These are phyloP conservation scores for Ageneiosus marmoratus DNA, from an alignment of 2,113 vertebrate species.

Conservation along the genomic window DNA sequence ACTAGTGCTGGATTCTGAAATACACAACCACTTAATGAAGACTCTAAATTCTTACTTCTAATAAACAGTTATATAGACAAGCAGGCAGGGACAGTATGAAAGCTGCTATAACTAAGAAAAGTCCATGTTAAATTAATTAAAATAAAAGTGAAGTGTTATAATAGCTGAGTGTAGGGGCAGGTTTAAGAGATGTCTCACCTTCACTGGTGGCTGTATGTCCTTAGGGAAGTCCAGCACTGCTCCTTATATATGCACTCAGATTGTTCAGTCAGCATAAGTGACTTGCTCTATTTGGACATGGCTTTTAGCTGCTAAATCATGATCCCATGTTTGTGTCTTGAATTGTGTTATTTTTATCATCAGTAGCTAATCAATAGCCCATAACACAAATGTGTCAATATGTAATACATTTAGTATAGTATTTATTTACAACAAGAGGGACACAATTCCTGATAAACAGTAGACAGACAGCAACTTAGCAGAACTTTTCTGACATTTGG, in stretches of 20 bases:
- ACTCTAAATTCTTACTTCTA: neutral
- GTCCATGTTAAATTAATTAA: constrained; percentile 2
- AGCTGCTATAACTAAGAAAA: neutral
- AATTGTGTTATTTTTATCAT: constrained; percentile 46
- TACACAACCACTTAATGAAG: neutral
- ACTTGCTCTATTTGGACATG: constrained; percentile 65
- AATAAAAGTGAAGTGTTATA: neutral
- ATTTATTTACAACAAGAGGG: neutral
- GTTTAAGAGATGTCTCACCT: constrained; percentile 59
- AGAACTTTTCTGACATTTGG: neutral
- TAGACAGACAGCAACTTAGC: too few species aligned
- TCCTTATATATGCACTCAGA: constrained; percentile 66
- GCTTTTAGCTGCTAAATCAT: constrained; percentile 34
- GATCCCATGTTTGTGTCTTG: constrained; percentile 47
- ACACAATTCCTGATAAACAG: neutral
- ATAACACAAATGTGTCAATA: neutral
- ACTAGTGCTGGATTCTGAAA: constrained; percentile 8
- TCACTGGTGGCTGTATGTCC: constrained; percentile 56
- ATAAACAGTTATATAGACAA: neutral
- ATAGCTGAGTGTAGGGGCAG: neutral
- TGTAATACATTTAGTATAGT: neutral
- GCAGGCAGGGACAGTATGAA: neutral
- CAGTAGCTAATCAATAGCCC: neutral
- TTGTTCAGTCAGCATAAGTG: constrained; percentile 48
- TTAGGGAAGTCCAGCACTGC: constrained; percentile 19